A percentile compares a stretch with the other conserved stretches of the same genome.
These are phyloP conservation scores for Prenolepis imparis DNA, from an alignment of 2,888 invertebrate species.

Conservation along the genomic window DNA sequence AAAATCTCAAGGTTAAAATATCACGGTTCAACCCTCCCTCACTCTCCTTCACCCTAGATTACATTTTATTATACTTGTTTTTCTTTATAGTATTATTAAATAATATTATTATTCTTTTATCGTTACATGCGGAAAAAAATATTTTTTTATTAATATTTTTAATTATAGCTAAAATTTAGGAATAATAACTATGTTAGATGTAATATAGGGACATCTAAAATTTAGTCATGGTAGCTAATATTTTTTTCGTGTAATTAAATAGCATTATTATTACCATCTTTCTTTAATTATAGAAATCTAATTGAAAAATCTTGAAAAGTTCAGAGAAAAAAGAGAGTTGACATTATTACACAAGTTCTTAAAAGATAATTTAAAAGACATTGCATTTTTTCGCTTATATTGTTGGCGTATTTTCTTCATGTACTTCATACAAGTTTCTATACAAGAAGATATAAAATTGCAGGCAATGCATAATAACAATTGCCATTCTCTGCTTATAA, in stretches of 20 bases:
- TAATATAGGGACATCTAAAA: too few relatives aligned
- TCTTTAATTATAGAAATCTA: background rate
- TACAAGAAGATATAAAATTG: background rate
- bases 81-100: background rate
- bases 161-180: too few relatives aligned
- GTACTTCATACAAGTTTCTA: background rate
- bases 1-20: background rate
- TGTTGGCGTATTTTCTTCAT: background rate
- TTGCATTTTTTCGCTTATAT: background rate
- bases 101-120: background rate
- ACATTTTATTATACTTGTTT: background rate
- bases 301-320: background rate
- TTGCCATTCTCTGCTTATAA: slow-evolving; percentile 29
- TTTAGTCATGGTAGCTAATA: too few relatives aligned
- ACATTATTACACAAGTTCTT: background rate
- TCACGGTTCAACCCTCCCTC: background rate
- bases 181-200: too few relatives aligned
- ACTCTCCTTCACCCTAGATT: background rate
- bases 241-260: too few relatives aligned
- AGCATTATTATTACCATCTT: background rate
- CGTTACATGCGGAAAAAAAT: too few relatives aligned
- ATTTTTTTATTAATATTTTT: too few relatives aligned
- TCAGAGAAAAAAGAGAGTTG: background rate
- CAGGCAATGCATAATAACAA: slow-evolving; percentile 25
- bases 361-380: background rate